These are phyloP conservation scores for Trichonephila clavata DNA, from an alignment of 1,140 invertebrate genomes.

Conservation along the genomic window DNA sequence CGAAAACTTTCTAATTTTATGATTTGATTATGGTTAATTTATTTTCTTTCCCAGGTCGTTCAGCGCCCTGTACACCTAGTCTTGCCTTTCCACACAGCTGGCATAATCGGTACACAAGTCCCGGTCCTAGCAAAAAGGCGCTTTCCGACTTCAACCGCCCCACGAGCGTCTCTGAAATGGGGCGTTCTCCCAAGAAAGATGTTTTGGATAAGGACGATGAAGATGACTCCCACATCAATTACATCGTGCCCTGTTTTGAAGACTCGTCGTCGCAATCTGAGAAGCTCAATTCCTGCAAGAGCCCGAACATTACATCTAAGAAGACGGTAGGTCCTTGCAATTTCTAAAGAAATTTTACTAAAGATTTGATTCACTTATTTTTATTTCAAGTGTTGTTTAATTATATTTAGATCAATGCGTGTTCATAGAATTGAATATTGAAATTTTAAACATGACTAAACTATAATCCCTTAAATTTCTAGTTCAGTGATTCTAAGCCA, in stretches of 20 bases:
- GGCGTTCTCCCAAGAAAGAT: not conserved
- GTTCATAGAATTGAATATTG: too few species aligned
- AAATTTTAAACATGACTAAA: too few species aligned
- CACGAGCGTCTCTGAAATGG: not conserved
- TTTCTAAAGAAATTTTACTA: too few species aligned
- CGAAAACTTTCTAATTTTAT: too few species aligned
- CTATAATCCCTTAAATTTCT: too few species aligned
- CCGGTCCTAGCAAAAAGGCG: slow-evolving; percentile 59
- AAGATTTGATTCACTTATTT: too few species aligned
- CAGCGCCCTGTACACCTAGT: slow-evolving; percentile 66
- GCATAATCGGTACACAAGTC: slow-evolving; percentile 46
- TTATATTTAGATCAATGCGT: too few species aligned
- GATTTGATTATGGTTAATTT: not conserved
- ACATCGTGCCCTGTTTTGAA: slow-evolving; percentile 73
- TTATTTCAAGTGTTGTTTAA: too few species aligned
- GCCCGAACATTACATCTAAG: not conserved
- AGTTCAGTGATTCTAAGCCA: too few species aligned
- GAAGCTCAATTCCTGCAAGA: not conserved
- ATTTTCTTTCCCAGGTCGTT: slow-evolving; percentile 11
- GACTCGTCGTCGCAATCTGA: not conserved
- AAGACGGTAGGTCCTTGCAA: not conserved
- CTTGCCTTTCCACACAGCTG: slow-evolving; percentile 65
- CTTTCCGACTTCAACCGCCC: not conserved
- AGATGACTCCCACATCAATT: slow-evolving; percentile 33
- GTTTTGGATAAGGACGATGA: not conserved